Evolutionary conservation across 2,797 vertebrate genomes (phyloP), one percentile per base, ranked within the genome.

Genomic region (Cynodonichthys magdalenae): DNA sequence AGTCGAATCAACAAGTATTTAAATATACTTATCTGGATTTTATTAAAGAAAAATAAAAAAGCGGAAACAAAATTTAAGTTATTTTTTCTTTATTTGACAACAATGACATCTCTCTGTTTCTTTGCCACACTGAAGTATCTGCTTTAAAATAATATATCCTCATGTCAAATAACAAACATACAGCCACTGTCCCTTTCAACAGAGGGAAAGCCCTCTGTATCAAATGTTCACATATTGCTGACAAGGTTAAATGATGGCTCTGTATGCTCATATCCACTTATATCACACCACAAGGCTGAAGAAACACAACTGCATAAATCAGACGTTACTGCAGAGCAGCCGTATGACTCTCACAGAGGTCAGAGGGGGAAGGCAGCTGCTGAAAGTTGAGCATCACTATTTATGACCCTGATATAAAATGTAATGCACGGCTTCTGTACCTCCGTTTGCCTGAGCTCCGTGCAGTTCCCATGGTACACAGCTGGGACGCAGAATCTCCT

Each of bases 391-490:
- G 59, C 66, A 56, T 53, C 24, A 9, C 64, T 46, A 48, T 72
- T 64, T 66, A 60, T 69, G 69, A 77, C 64, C 66, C 56, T 31
- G 39, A n/a, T 44, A 11, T 44, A n/a, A 59, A 66, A 68, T 62
- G 46, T n/a, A 62, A 69, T 12, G 29, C 41, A 47, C 20, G 36
- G 46, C 60, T 55, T 70, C 48, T 49, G 53, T 87, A 88, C 88
- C 90, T 89, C 69, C 49, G 44, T 56, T 69, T 28, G 54, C 53
- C 52, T 71, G 61, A 18, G 69, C 60, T 55, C 59, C 67, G 2
- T 69, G 71, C 66, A 80, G 54, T 20, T 90, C 79, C 88, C 86
- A 89, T 1, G 84, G 84, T 55, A 87, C 65, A 52, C 89, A 90
- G 75, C 81, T 80, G 24, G 90, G 82, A 27, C 82, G 66, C 59